A percentile compares a stretch with the other conserved stretches of the same genome.
Conservation (phyloP, 2,113 vertebrate species). For the Arenaria interpres region DNA sequence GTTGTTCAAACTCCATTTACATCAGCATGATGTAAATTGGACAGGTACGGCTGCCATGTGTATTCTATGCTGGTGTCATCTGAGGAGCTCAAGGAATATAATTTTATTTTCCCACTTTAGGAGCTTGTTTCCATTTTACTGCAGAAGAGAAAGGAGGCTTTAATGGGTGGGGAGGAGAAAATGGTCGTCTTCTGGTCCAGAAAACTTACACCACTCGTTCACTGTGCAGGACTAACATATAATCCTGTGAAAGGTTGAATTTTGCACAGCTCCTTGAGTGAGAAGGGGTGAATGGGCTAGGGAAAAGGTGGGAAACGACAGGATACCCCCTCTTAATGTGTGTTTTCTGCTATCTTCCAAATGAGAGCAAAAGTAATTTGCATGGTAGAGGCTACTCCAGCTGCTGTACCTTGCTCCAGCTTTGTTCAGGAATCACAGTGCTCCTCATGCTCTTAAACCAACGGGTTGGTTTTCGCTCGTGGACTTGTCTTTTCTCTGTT, state of each 20-base stretch:
- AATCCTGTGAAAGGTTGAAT: neutral
- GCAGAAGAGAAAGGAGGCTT: neutral
- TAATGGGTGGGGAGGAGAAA: neutral
- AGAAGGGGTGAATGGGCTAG: neutral
- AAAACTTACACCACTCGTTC: neutral
- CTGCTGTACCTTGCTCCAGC: neutral
- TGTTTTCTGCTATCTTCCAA: neutral
- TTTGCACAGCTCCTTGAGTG: neutral
- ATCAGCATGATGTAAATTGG: neutral
- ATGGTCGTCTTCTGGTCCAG: neutral
- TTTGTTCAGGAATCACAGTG: neutral
- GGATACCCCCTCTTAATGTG: neutral
- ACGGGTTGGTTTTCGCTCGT: neutral
- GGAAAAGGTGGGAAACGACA: neutral
- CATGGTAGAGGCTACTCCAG: neutral
- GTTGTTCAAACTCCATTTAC: neutral
- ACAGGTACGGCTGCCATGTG: too few species aligned
- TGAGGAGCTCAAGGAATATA: neutral
- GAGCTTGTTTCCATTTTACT: neutral
- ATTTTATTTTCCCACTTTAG: neutral
- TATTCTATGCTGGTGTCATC: neutral
- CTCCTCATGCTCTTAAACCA: neutral
- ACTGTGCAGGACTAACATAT: fast-evolving
- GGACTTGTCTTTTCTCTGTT: neutral
- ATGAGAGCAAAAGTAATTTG: neutral